Base-by-base conservation (phyloP, 1,140 invertebrate species). In the Cryptotermes secundus region DNA sequence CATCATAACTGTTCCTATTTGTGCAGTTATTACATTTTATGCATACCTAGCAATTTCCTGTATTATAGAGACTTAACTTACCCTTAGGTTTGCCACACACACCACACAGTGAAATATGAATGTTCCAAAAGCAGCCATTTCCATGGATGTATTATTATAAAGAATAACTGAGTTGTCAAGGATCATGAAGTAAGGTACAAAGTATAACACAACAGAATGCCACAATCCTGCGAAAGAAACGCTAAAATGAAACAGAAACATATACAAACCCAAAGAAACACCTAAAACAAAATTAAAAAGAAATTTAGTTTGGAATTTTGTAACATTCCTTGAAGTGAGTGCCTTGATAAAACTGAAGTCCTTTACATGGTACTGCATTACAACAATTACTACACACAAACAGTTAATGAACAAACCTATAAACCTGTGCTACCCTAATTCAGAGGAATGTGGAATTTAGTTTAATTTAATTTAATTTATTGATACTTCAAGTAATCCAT, bases 161-260 rank as follows among this genome's bases (percentile, higher is more conserved):
- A 90, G 85, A 86, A 87, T 87, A 12, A 91, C 86, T 16, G 90
- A 87, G 86, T 91, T 90, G 0, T 89, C 88, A 19, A 26, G 31
- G 86, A 91, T 90, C 24, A 89, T 86, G 72, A 89, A 86, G 81
- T 88, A 90, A n/a, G 90, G 86, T 34, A 91, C 88, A 88, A 92
- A 93, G 87, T 91, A 94, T 72, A 91, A 89, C 7, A 91, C 89
- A 34, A 88, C 31, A 1, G 91, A 88, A 86, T 94, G 93, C 92
- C 92, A 94, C 24, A 93, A 45, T 35, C 90, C 93, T 91, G 87
- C 35, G 87, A 88, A 82, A 87, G 88, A 85, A 92, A 85, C 3
- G 6, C 22, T 35, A 12, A 81, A 36, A 36, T 36, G 3, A n/a
- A 35, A 81, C 1, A 79, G 1, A 80, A 35, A 80, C 36, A 80